Evolutionary conservation across 2,888 invertebrate species (phyloP).

Genomic region (Sepiola atlantica): DNA sequence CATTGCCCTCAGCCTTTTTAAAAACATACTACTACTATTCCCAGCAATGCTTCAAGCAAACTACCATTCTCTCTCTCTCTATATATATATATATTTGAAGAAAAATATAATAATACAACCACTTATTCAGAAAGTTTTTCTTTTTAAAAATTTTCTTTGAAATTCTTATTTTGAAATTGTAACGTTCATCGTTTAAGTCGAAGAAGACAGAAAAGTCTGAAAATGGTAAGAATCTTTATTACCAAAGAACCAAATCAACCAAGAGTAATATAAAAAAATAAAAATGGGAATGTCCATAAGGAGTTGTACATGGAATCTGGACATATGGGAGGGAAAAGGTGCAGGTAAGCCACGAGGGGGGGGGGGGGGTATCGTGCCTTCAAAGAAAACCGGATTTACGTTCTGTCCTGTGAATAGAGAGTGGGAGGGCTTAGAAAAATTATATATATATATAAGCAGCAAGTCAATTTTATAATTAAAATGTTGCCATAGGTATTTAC

Average conservation of each 20-base stretch:
- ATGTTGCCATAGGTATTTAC: not conserved
- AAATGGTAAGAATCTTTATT: constrained; percentile 4
- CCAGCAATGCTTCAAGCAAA: no score
- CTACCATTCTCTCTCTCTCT: no score
- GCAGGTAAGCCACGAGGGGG: not conserved
- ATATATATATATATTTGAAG: no score
- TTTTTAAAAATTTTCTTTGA: no score
- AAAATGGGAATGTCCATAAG: constrained; percentile 32
- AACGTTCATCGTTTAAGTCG: not conserved
- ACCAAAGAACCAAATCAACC: not conserved
- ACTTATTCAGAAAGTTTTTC: no score
- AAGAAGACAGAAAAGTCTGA: not conserved
- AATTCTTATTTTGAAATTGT: no score
- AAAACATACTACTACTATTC: no score
- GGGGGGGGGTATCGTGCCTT: not conserved
- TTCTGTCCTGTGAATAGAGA: constrained; percentile 1
- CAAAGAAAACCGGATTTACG: not conserved
- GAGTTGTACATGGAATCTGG: constrained; percentile 5
- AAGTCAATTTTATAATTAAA: not conserved
- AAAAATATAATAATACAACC: no score
- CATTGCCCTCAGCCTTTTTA: no score
- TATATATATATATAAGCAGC: not conserved
- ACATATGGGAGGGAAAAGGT: not conserved
- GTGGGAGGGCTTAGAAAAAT: not conserved
- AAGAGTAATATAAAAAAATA: constrained; percentile 12